Percentiles rank a stretch among this genome's conserved stretches.
phyloP scores from a whole-genome alignment of 2,113 vertebrate genomes.

The Leucopsar rothschildi region DNA sequence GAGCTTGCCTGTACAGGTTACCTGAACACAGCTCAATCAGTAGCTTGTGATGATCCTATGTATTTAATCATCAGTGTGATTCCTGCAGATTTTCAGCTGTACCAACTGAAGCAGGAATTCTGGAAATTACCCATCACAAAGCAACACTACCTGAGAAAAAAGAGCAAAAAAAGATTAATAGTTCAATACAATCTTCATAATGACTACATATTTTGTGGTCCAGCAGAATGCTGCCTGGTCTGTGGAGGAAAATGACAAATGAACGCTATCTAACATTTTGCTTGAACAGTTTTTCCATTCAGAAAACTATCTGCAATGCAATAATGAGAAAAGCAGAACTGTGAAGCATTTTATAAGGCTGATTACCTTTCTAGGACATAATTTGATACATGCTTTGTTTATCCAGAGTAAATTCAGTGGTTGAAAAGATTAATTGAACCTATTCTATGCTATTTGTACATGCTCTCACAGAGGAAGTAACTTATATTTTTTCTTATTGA shows the following conservation, averaged over 20 bases:
- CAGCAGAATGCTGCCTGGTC: slow-evolving; percentile 55
- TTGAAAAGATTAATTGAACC: slow-evolving; percentile 76
- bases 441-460: slow-evolving; percentile 70
- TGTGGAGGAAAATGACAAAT: slow-evolving; percentile 72
- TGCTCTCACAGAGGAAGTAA: slow-evolving; percentile 54
- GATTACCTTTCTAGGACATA: slow-evolving; percentile 61
- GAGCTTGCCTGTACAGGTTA: not conserved
- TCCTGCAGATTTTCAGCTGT: not conserved
- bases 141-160: not conserved
- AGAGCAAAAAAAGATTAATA: slow-evolving; percentile 37
- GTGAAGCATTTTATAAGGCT: slow-evolving; percentile 65
- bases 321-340: slow-evolving; percentile 68
- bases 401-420: slow-evolving; percentile 69
- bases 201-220: slow-evolving; percentile 63
- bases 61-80: not conserved
- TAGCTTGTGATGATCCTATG: not conserved
- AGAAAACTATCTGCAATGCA: slow-evolving; percentile 71
- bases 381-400: slow-evolving; percentile 68
- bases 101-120: not conserved
- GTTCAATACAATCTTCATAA: slow-evolving; percentile 62
- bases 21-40: not conserved
- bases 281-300: slow-evolving; percentile 73
- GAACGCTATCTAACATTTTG: slow-evolving; percentile 76
- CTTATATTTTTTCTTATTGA: not conserved
- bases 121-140: slow-evolving; percentile 60